Evolutionary conservation across 2,888 invertebrate genomes (phyloP).

Genomic region (Drosophila mimetica): DNA sequence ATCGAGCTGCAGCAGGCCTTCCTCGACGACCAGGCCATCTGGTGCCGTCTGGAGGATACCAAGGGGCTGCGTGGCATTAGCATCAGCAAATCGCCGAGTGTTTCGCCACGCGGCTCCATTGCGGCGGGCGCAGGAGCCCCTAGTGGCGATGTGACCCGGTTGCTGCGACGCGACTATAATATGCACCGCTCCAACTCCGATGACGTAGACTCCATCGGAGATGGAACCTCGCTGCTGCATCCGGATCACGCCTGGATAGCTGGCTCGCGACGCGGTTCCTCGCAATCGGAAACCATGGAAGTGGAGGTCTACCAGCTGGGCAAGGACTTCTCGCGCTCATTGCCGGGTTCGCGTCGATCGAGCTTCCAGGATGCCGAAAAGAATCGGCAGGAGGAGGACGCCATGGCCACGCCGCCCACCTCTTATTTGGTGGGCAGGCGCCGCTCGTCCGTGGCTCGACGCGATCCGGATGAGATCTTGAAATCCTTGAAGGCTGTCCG

Average conservation of each 20-base stretch:
- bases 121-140: slow-evolving; percentile 86
- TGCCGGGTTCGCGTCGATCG: slow-evolving; percentile 93
- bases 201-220: slow-evolving; percentile 91
- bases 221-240: slow-evolving; percentile 91
- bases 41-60: slow-evolving; percentile 95
- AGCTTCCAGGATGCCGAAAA: slow-evolving; percentile 91
- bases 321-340: slow-evolving; percentile 93
- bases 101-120: slow-evolving; percentile 91
- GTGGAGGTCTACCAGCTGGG: slow-evolving; percentile 93
- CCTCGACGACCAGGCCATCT: slow-evolving; percentile 93
- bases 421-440: slow-evolving; percentile 89
- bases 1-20: slow-evolving; percentile 89
- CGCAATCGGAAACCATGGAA: slow-evolving; percentile 94
- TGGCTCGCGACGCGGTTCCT: slow-evolving; percentile 93
- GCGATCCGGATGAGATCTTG: slow-evolving; percentile 93
- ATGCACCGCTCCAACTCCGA: slow-evolving; percentile 91
- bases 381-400: slow-evolving; percentile 85
- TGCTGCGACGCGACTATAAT: slow-evolving; percentile 90
- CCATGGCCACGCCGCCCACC: slow-evolving; percentile 85
- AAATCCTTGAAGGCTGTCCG: slow-evolving; percentile 92
- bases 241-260: slow-evolving; percentile 93
- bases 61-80: slow-evolving; percentile 86
- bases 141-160: slow-evolving; percentile 87
- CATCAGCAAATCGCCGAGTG: slow-evolving; percentile 89
- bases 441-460: slow-evolving; percentile 91